phyloP scores from a whole-genome alignment of 2,113 vertebrate species.

The Sturnus vulgaris region DNA sequence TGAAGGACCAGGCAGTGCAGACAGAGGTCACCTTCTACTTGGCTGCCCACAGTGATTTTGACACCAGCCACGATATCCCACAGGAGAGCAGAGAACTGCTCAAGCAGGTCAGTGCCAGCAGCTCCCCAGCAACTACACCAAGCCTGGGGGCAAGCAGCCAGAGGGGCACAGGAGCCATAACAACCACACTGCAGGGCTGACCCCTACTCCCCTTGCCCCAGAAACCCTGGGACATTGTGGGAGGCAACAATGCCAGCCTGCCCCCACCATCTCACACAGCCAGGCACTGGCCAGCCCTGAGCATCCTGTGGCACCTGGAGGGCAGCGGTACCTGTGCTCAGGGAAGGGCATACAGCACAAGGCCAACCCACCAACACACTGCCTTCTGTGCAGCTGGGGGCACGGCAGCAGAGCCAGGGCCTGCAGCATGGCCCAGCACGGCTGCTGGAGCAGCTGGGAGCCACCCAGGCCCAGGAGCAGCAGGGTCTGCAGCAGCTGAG shows the following conservation, averaged over 20 bases:
- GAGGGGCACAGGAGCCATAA: not conserved
- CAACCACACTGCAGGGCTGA: not conserved
- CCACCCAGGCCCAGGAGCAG: not conserved
- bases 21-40: not conserved
- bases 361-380: not conserved
- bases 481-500: not conserved
- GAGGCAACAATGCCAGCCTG: not conserved
- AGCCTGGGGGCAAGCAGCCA: not conserved
- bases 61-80: rapidly evolving
- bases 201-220: not conserved
- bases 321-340: constrained; percentile 17
- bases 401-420: not conserved
- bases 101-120: not conserved
- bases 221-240: not conserved
- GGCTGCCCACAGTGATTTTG: not conserved
- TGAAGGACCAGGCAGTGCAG: not conserved
- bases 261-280: not conserved
- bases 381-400: not conserved
- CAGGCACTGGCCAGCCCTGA: constrained; percentile 23
- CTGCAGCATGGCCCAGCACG: not conserved
- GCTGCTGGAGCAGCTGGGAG: constrained; percentile 58
- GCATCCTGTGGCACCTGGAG: constrained; percentile 1
- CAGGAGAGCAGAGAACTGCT: not conserved
- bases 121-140: too few species aligned
- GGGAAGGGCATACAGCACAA: constrained; percentile 21